These are phyloP conservation scores for Eutrigla gurnardus DNA, from an alignment of 2,797 vertebrate genomes.

Conservation along the genomic window DNA sequence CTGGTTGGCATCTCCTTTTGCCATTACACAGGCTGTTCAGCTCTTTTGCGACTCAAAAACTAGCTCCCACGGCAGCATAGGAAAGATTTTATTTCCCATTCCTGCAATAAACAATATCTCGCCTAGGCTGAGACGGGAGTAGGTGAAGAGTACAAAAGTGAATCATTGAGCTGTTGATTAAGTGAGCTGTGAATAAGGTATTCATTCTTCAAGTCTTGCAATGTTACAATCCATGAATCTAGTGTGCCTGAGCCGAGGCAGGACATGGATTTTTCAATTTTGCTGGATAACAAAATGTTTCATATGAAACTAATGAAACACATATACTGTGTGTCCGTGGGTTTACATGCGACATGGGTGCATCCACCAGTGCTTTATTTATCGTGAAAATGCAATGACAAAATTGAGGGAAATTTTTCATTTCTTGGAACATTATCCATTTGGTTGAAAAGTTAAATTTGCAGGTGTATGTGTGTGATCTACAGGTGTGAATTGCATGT, in stretches of 20 bases:
- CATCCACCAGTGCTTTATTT: neutral
- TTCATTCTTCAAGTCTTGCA: slow-evolving; percentile 18
- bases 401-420: neutral
- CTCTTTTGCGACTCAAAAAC: slow-evolving; percentile 50
- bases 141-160: slow-evolving; percentile 23
- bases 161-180: slow-evolving; percentile 32
- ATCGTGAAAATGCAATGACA: neutral
- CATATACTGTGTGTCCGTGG: neutral
- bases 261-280: slow-evolving; percentile 30
- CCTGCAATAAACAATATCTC: slow-evolving; percentile 53
- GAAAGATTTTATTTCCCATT: slow-evolving; percentile 44
- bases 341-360: neutral
- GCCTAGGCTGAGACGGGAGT: slow-evolving; percentile 15
- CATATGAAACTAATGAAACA: slow-evolving; percentile 14
- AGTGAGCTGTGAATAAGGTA: slow-evolving; percentile 29
- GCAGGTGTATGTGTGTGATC: neutral
- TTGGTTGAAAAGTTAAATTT: neutral
- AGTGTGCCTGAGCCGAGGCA: neutral
- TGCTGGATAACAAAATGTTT: slow-evolving; percentile 5
- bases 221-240: slow-evolving; percentile 9
- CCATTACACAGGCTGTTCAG: slow-evolving; percentile 57
- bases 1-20: slow-evolving; percentile 46
- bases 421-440: neutral
- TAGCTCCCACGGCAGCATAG: slow-evolving; percentile 52
- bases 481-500: neutral